Conservation (phyloP, 2,888 invertebrate species). For the Aproaerema taeniolella region DNA sequence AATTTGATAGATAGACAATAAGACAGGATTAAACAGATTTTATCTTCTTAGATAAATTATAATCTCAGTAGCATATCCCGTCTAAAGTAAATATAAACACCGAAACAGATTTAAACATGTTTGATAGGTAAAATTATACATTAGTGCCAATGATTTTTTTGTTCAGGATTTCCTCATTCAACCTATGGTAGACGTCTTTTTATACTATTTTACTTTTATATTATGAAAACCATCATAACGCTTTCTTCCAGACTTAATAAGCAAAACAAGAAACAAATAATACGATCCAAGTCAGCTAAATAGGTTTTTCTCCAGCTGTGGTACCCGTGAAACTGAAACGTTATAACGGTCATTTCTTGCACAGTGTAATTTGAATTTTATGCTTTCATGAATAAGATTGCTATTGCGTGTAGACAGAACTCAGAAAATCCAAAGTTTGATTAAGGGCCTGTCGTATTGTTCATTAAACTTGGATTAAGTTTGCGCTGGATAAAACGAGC, state of each 20-base stretch:
- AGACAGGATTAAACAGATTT: no score
- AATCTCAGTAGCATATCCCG: no score
- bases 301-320: constrained; percentile 63
- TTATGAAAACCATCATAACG: no score
- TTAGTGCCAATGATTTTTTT: no score
- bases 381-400: constrained; percentile 26
- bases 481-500: constrained; percentile 75
- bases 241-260: constrained; percentile 35
- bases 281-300: constrained; percentile 70
- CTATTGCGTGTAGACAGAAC: constrained; percentile 27
- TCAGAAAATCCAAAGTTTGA: constrained; percentile 73
- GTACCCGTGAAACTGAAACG: constrained; percentile 26
- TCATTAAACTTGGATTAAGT: constrained; percentile 79
- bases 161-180: no score
- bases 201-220: no score
- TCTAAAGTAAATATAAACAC: no score
- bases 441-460: constrained; percentile 78
- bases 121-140: no score
- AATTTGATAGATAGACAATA: no score
- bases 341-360: constrained; percentile 21
- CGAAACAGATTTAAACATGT: no score
- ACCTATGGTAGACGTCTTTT: no score
- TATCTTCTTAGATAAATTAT: no score
- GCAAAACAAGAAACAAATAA: constrained; percentile 70
- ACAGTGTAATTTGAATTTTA: constrained; percentile 28